These are phyloP conservation scores for Drosophila anomalata DNA, from an alignment of 2,888 invertebrate species.

Conservation along the genomic window DNA sequence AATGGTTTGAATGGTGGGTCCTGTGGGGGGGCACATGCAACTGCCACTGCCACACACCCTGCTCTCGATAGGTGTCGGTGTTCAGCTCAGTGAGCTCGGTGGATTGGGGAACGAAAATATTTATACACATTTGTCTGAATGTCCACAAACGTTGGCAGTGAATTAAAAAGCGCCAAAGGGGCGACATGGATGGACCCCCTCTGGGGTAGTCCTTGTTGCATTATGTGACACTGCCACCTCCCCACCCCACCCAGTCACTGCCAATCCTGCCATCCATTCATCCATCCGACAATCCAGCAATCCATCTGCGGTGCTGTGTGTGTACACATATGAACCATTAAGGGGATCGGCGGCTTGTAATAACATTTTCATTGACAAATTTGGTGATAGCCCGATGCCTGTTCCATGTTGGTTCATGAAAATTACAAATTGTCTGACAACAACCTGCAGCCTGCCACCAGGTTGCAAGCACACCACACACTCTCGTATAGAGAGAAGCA, in stretches of 20 bases:
- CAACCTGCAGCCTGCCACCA: conserved; percentile 1
- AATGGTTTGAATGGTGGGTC: not conserved
- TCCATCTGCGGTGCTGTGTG: conserved; percentile 6
- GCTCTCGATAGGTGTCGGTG: conserved; percentile 51
- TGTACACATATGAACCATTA: conserved; percentile 58
- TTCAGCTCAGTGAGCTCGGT: conserved; percentile 27
- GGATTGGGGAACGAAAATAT: conserved; percentile 56
- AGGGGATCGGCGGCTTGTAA: conserved; percentile 62
- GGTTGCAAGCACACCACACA: not conserved
- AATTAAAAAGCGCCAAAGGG: conserved; percentile 67
- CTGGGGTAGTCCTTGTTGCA: conserved; percentile 11
- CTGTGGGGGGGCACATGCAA: conserved; percentile 10
- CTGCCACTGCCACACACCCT: conserved; percentile 5
- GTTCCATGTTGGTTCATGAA: conserved; percentile 52
- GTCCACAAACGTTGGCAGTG: conserved; percentile 40
- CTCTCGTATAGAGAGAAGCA: not conserved
- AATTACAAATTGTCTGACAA: conserved; percentile 54
- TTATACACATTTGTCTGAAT: conserved; percentile 41
- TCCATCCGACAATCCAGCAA: conserved; percentile 5
- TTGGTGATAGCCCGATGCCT: conserved; percentile 55
- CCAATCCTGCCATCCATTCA: conserved; percentile 2
- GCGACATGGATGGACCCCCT: conserved; percentile 24
- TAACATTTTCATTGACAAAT: conserved; percentile 73
- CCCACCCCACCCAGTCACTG: not conserved
- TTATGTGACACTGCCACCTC: conserved; percentile 8